Base-by-base conservation (phyloP, 2,888 invertebrate genomes). In the Cyclophora albipunctata region DNA sequence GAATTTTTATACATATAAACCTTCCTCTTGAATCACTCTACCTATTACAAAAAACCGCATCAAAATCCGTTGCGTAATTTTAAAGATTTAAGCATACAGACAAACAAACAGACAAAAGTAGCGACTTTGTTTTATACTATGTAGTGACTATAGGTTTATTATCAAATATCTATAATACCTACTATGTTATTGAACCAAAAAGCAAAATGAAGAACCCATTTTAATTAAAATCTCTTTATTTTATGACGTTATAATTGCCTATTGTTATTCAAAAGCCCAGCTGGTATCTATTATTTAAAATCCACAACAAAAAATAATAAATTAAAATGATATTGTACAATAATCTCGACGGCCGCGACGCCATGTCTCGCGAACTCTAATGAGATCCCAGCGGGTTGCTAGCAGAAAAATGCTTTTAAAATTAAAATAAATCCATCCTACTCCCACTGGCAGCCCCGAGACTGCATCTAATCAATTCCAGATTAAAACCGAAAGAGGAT, bases 311-410 rank as follows among this genome's bases (percentile, higher is more conserved):
- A 20, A 20, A n/a, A 49, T 51, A 52, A 50, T 37, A 37, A 37
- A 37, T 37, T 7, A 7, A 7, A 7, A n/a, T 40, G 7, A n/a
- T 42, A 6, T 47, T 50, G 7, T 34, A 33, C 40, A 40, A 45
- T 45, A 34, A 45, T 51, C 20, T 5, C 34, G 33, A 35, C n/a
- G 40, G 34, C 37, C 37, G 37, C 45, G 47, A 51, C 57, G 43
- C 56, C 57, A 57, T 51, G 50, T 50, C 51, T 54, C 57, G 37
- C 55, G 56, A 20, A 60, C 54, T 57, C 60, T 84, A 84, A 84
- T 81, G 78, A 83, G 78, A 69, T 78, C 83, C 66, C 81, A 53
- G 73, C 60, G 71, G 72, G 69, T 69, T 68, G 62, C 63, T 64
- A 68, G 57, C 49, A 54, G 56, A 74, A 75, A 75, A 76, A 75